Conservation (phyloP, 2,797 vertebrate genomes). For the Myotis myotis region DNA sequence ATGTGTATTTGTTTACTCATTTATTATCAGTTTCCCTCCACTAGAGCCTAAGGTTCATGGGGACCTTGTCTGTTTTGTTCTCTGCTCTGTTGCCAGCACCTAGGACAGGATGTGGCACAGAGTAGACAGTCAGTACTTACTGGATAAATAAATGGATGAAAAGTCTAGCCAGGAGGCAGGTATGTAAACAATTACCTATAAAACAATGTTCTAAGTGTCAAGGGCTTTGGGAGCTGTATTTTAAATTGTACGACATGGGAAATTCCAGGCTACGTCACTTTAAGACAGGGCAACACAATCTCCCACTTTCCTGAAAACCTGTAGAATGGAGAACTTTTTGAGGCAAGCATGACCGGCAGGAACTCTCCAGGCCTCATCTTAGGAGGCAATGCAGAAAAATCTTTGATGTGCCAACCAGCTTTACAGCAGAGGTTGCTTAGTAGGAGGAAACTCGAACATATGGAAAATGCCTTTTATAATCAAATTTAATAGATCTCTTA, state of each 20-base stretch:
- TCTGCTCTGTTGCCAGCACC: background rate
- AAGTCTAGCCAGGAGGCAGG: background rate
- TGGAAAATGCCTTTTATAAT: slow-evolving; percentile 17
- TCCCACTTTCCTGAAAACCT: background rate
- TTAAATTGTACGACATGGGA: background rate
- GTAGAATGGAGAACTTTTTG: slow-evolving; percentile 26
- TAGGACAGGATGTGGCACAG: background rate
- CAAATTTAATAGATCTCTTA: slow-evolving; percentile 1
- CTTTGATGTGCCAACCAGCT: background rate
- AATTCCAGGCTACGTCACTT: background rate
- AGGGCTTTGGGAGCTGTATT: background rate
- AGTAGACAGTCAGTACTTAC: background rate
- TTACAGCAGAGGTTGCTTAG: background rate
- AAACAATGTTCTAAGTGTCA: background rate
- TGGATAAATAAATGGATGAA: background rate
- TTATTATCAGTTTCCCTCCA: background rate
- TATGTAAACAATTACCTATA: background rate
- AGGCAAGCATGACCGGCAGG: background rate
- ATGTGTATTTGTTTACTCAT: background rate
- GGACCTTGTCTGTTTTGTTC: background rate
- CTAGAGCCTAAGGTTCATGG: background rate
- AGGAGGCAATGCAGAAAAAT: background rate
- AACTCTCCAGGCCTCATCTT: background rate
- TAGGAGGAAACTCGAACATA: slow-evolving; percentile 22
- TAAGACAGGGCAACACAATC: background rate